Conservation (phyloP, 1,140 invertebrate genomes). For the Drepana arcuata region DNA sequence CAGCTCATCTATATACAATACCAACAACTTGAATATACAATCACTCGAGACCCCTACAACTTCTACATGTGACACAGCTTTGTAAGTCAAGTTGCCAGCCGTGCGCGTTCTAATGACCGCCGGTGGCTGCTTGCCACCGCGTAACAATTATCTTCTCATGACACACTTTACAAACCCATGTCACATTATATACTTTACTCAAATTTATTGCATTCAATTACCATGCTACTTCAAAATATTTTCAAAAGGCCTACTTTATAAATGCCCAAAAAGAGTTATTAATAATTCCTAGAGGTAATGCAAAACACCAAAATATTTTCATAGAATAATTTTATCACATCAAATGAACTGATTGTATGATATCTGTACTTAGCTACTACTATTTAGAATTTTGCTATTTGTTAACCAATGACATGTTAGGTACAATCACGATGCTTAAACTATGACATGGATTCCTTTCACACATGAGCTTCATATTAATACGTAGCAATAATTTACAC, state of each 20-base stretch:
- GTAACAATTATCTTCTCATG: no score
- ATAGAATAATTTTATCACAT: constrained; percentile 22
- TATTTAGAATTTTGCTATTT: constrained; percentile 13
- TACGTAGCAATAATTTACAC: constrained; percentile 64
- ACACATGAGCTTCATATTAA: constrained; percentile 45
- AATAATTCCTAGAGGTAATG: constrained; percentile 32
- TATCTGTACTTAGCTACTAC: constrained; percentile 12
- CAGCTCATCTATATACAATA: constrained; percentile 69
- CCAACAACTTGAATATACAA: constrained; percentile 65
- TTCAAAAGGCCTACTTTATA: constrained; percentile 54
- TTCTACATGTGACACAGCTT: constrained; percentile 32
- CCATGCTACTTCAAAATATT: constrained; percentile 48
- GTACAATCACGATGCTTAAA: constrained; percentile 11
- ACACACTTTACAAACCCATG: constrained; percentile 37
- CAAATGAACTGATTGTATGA: constrained; percentile 8
- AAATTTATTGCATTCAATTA: constrained; percentile 62
- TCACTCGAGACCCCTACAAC: constrained; percentile 61
- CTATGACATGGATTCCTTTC: constrained; percentile 33
- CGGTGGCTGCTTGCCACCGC: no score
- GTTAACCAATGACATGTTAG: constrained; percentile 24
- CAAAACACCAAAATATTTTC: constrained; percentile 28
- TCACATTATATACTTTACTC: constrained; percentile 38
- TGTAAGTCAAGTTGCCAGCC: constrained; percentile 27
- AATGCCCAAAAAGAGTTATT: constrained; percentile 34
- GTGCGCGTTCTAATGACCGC: no score